Evolutionary conservation across 2,888 invertebrate species (phyloP).

Genomic region (Pyrgus malvae): DNA sequence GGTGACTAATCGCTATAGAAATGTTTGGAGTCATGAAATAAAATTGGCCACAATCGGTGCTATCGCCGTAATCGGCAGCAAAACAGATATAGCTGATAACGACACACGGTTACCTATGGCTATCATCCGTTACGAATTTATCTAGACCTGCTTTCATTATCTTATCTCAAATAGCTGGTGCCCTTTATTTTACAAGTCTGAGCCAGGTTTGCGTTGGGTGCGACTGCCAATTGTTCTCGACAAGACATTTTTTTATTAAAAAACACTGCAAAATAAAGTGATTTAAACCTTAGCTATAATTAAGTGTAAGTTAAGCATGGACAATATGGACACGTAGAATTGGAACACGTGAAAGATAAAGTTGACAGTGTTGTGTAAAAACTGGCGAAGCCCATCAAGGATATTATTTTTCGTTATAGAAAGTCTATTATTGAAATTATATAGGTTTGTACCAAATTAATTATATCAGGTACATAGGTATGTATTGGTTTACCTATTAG

Average conservation of each 20-base stretch:
- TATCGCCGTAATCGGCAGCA: slow-evolving; percentile 68
- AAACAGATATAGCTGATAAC: slow-evolving; percentile 57
- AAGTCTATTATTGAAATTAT: no score
- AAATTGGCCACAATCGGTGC: slow-evolving; percentile 54
- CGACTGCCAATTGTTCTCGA: slow-evolving; percentile 36
- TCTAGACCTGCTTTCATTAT: slow-evolving; percentile 80
- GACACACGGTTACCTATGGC: slow-evolving; percentile 44
- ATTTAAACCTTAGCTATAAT: no score
- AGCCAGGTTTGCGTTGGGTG: slow-evolving; percentile 51
- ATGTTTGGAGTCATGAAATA: slow-evolving; percentile 1
- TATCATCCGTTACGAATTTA: slow-evolving; percentile 72
- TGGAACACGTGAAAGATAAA: not conserved
- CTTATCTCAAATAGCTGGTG: slow-evolving; percentile 65
- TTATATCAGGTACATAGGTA: no score
- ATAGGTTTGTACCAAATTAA: no score
- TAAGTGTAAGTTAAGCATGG: not conserved
- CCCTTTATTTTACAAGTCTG: slow-evolving; percentile 69
- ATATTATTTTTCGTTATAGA: not conserved
- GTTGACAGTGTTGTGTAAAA: slow-evolving; percentile 4
- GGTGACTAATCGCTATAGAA: not conserved
- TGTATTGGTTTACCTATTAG: no score
- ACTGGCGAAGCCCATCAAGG: no score
- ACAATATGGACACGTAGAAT: not conserved
- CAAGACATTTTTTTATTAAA: not conserved
- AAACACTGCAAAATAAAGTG: no score